Evolutionary conservation across 2,888 invertebrate genomes (phyloP), one percentile per base, ranked within the genome.

Genomic region (Ochropacha duplaris): DNA sequence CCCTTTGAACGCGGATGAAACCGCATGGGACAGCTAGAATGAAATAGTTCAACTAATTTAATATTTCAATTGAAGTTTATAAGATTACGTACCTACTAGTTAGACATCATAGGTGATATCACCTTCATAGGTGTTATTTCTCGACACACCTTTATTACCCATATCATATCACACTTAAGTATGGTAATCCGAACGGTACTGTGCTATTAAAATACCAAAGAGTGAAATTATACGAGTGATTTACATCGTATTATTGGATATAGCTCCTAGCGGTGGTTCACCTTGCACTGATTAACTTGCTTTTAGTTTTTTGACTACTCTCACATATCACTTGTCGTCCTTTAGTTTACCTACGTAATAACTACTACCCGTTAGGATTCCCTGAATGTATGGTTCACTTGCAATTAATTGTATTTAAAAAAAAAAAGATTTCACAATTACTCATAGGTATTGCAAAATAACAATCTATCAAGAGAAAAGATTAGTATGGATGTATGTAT

Each of bases 41-140:
- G n/a, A n/a, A n/a, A n/a, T n/a, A n/a, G n/a, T n/a, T n/a, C n/a
- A n/a, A n/a, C n/a, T n/a, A n/a, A n/a, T n/a, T n/a, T n/a, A n/a
- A n/a, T n/a, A n/a, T n/a, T n/a, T n/a, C n/a, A n/a, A n/a, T n/a
- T n/a, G n/a, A n/a, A n/a, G n/a, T n/a, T n/a, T n/a, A n/a, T n/a
- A n/a, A n/a, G n/a, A n/a, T n/a, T n/a, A n/a, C n/a, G n/a, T n/a
- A n/a, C n/a, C n/a, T n/a, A n/a, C n/a, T n/a, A n/a, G n/a, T n/a
- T n/a, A n/a, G n/a, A n/a, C n/a, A n/a, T n/a, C n/a, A n/a, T n/a
- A n/a, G n/a, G n/a, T n/a, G n/a, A n/a, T n/a, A n/a, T n/a, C n/a
- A 34, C 55, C 50, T 22, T 34, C 50, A 44, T 44, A 44, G 44
- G 44, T 44, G 44, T 44, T 44, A 44, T 44, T 2, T 44, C 44